Base-by-base conservation (phyloP, 1,140 invertebrate species). In the Telenomus remus region DNA sequence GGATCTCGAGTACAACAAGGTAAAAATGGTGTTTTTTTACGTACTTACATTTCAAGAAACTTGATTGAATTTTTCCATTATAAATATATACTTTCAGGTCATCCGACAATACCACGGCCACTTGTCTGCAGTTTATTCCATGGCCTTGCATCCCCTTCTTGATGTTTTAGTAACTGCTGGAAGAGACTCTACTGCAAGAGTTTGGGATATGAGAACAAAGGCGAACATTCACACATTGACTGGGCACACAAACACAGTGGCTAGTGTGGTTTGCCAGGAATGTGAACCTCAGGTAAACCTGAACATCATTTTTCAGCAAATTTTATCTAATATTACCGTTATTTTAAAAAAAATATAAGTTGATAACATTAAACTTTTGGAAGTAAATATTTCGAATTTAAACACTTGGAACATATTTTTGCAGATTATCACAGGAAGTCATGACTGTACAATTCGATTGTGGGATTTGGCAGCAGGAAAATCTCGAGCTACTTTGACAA, bases 1-100 rank as follows among this genome's bases (percentile, higher is more conserved):
- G 98, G 98, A 99, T 89, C 90, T 99, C 9, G 98, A 99, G 87
- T 97, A 99, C 75, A 99, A 99, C 85, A 99, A 99, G 91, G 96
- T 94, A 7, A 11, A 12, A 81, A 80, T 27, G 55, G 59, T 48
- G 12, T 12, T 55, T 42, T 19, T 34, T n/a, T n/a, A n/a, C n/a
- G n/a, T n/a, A n/a, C n/a, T n/a, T n/a, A n/a, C n/a, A n/a, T n/a
- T n/a, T n/a, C n/a, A n/a, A n/a, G n/a, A n/a, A n/a, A n/a, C n/a
- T n/a, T n/a, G n/a, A n/a, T n/a, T n/a, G n/a, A n/a, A n/a, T n/a
- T n/a, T n/a, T n/a, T n/a, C n/a, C n/a, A n/a, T n/a, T n/a, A n/a
- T n/a, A n/a, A n/a, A n/a, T 11, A 39, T 9, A 39, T 4, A 11
- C n/a, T 39, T 39, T 69, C 70, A 93, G 92, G 95, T 98, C 4